phyloP scores from a whole-genome alignment of 2,113 vertebrate species.

The Pygoscelis antarcticus region DNA sequence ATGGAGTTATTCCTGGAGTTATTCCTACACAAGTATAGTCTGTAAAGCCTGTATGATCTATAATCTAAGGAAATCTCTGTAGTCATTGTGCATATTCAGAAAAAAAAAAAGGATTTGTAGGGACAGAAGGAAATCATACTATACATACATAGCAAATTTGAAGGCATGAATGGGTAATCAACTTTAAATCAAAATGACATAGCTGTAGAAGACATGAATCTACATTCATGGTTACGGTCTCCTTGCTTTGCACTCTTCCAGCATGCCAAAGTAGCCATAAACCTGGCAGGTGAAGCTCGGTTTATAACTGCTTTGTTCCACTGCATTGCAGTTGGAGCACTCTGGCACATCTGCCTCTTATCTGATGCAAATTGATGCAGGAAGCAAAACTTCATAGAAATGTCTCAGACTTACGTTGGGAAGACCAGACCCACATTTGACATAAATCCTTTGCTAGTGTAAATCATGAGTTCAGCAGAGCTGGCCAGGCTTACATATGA shows the following conservation, averaged over 20 bases:
- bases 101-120: neutral
- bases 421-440: neutral
- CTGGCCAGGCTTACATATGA: neutral
- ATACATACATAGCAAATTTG: neutral
- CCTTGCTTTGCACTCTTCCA: neutral
- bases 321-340: neutral
- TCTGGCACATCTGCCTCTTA: neutral
- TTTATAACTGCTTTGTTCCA: neutral
- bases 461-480: neutral
- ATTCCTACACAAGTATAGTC: neutral
- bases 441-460: neutral
- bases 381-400: neutral
- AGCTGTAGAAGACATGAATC: neutral
- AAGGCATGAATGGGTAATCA: neutral
- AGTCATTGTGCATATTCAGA: neutral
- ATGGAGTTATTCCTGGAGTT: neutral
- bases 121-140: neutral
- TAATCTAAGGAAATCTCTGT: neutral
- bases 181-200: neutral
- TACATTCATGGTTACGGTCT: neutral
- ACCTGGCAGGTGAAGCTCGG: neutral
- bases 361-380: constrained; percentile 9
- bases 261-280: neutral
- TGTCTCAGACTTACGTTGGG: neutral
- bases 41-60: neutral